Conservation (phyloP, 2,797 vertebrate genomes). For the Nannoperca obscura region DNA sequence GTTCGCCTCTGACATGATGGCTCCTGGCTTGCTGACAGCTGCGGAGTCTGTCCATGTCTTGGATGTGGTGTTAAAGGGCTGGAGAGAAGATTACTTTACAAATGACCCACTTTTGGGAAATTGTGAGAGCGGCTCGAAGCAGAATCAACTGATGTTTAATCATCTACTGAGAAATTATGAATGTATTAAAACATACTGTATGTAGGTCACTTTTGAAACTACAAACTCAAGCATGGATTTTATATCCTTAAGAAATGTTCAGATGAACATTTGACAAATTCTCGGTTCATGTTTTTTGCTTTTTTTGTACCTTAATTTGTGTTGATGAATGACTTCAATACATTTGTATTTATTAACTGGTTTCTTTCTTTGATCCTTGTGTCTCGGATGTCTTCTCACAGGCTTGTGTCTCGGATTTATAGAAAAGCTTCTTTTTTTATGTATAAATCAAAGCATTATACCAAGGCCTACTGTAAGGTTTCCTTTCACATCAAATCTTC, state of each 20-base stretch:
- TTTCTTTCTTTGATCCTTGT: background rate
- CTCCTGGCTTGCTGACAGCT: slow-evolving; percentile 10
- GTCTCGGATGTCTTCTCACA: slow-evolving; percentile 1
- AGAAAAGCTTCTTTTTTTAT: slow-evolving; percentile 22
- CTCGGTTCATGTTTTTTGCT: background rate
- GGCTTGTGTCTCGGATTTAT: too few species aligned
- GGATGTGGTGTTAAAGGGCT: slow-evolving; percentile 7
- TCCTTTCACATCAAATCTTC: slow-evolving; percentile 27
- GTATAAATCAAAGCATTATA: slow-evolving; percentile 17
- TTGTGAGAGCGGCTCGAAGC: slow-evolving; percentile 34
- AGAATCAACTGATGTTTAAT: slow-evolving; percentile 25
- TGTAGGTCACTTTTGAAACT: slow-evolving; percentile 41
- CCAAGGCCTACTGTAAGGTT: background rate
- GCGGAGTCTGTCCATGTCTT: slow-evolving; percentile 6
- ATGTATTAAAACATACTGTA: slow-evolving; percentile 28
- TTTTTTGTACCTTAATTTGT: background rate
- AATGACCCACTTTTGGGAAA: slow-evolving; percentile 55
- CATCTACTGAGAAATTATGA: slow-evolving; percentile 49
- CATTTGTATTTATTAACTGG: background rate
- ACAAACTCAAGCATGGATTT: slow-evolving; percentile 6
- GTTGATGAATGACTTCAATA: background rate
- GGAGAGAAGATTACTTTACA: slow-evolving; percentile 47
- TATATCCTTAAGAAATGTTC: background rate
- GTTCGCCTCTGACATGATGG: slow-evolving; percentile 3
- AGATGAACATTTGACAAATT: slow-evolving; percentile 2